phyloP scores from a whole-genome alignment of 2,797 vertebrate species.

The Stomatorhinus walkeri region DNA sequence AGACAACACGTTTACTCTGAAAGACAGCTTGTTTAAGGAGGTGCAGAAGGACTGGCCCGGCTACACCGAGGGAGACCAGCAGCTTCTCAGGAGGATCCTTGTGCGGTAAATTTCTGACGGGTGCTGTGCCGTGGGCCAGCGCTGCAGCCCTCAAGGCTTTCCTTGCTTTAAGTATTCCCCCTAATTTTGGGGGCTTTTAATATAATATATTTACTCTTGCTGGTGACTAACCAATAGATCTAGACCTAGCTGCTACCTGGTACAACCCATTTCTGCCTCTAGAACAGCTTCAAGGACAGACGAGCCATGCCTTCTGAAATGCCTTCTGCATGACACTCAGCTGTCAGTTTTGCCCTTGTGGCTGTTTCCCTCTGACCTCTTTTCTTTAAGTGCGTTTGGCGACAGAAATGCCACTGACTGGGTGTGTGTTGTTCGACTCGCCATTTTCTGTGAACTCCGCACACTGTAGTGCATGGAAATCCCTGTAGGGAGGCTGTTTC shows the following conservation, averaged over 20 bases:
- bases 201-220: not conserved
- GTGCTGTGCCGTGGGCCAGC: not conserved
- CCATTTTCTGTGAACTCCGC: not conserved
- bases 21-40: slow-evolving; percentile 83
- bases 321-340: not conserved
- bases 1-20: slow-evolving; percentile 87
- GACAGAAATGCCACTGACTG: not conserved
- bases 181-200: not conserved
- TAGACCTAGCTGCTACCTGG: not conserved
- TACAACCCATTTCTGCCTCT: not conserved
- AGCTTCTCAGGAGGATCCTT: slow-evolving; percentile 85
- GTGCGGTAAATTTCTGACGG: slow-evolving; percentile 64
- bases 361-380: not conserved
- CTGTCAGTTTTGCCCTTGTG: not conserved
- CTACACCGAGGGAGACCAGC: slow-evolving; percentile 92
- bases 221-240: not conserved
- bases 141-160: not conserved
- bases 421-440: not conserved
- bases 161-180: not conserved
- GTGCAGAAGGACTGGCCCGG: slow-evolving; percentile 95
- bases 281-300: not conserved
- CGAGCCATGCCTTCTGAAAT: not conserved
- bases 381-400: not conserved
- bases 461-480: not conserved
- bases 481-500: not conserved